Evolutionary conservation across 1,140 invertebrate genomes (phyloP).

Genomic region (Vollenhovia emeryi): DNA sequence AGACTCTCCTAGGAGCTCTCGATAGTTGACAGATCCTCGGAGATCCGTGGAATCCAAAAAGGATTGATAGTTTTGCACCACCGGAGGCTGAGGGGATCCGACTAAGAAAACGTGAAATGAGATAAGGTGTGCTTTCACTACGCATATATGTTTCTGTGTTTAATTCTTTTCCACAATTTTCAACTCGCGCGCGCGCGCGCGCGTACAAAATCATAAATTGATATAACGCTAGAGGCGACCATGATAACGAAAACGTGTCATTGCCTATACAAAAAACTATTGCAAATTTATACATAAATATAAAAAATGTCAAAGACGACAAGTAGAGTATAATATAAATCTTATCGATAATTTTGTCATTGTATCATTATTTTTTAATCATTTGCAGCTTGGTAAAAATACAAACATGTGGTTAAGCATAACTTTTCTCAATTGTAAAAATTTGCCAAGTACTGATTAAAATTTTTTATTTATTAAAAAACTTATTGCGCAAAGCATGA

Average conservation of each 20-base stretch:
- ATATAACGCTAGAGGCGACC: background rate
- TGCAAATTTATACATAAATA: background rate
- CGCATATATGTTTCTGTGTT: background rate
- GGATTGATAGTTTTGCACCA: conserved; percentile 37
- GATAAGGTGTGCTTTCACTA: background rate
- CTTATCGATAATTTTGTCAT: background rate
- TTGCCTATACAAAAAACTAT: background rate
- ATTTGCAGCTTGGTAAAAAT: background rate
- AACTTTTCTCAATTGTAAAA: background rate
- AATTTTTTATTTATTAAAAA: background rate
- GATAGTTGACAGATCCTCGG: conserved; percentile 34
- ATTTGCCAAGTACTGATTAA: too few relatives aligned
- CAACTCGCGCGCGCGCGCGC: background rate
- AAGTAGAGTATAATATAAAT: background rate
- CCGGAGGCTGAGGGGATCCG: background rate
- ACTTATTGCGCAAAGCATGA: background rate
- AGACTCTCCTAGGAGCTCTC: conserved; percentile 66
- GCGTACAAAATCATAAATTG: background rate
- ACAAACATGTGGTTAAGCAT: background rate
- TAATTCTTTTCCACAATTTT: background rate
- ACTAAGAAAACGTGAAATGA: conserved; percentile 10
- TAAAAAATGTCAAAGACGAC: background rate
- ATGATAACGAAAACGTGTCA: background rate
- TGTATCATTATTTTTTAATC: background rate
- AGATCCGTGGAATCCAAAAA: conserved; percentile 31